Evolutionary conservation across 1,140 invertebrate species (phyloP).

Genomic region (Ooceraea biroi): DNA sequence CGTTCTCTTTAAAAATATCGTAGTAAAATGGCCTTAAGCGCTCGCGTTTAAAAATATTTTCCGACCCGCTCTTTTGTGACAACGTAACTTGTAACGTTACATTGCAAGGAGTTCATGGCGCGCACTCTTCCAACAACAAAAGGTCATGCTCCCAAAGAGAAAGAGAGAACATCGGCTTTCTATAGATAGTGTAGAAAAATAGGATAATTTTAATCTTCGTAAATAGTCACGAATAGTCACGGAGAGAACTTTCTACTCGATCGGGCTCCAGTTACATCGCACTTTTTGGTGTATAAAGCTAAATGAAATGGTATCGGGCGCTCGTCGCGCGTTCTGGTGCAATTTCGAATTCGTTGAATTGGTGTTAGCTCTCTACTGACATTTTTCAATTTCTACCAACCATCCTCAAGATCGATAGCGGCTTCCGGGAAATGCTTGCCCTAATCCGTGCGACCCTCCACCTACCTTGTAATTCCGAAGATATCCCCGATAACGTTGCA

Average conservation of each 20-base stretch:
- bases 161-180: background rate
- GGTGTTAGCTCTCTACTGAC: background rate
- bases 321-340: background rate
- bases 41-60: conserved; percentile 58
- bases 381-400: background rate
- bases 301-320: background rate
- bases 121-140: conserved; percentile 40
- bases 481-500: conserved; percentile 36
- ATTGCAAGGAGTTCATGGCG: conserved; percentile 20
- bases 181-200: conserved; percentile 22
- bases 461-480: conserved; percentile 67
- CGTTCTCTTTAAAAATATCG: conserved; percentile 50
- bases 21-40: conserved; percentile 31
- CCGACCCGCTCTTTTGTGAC: conserved; percentile 30
- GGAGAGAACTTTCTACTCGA: background rate
- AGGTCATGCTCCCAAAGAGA: conserved; percentile 5
- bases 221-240: conserved; percentile 3
- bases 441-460: conserved; percentile 62
- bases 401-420: conserved; percentile 23
- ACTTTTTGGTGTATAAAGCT: background rate
- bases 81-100: conserved; percentile 30
- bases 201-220: conserved; percentile 40
- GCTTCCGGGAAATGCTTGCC: background rate
- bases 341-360: background rate
- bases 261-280: conserved; percentile 11